Percentiles rank a stretch among this genome's conserved stretches.
These are phyloP conservation scores for Diabrotica virgifera DNA, from an alignment of 1,140 invertebrate species.

Conservation along the genomic window DNA sequence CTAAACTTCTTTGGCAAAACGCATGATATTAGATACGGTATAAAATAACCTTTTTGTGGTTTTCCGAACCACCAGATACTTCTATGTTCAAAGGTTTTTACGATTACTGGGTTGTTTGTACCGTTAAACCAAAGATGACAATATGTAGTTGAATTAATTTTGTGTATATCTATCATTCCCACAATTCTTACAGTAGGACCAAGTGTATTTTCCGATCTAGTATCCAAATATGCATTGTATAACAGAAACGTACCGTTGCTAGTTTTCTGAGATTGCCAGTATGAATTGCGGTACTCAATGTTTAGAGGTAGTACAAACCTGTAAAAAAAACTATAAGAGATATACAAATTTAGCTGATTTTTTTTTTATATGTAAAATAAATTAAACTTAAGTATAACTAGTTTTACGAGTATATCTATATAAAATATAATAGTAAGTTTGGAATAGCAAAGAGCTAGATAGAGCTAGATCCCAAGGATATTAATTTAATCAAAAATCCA, in stretches of 20 bases:
- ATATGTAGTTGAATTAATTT: constrained; percentile 74
- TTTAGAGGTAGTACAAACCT: too few species aligned
- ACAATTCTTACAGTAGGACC: constrained; percentile 81
- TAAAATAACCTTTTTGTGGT: too few species aligned
- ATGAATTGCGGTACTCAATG: constrained; percentile 81
- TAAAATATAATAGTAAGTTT: too few species aligned
- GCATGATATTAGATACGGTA: too few species aligned
- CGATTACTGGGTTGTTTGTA: constrained; percentile 71
- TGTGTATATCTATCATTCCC: constrained; percentile 83
- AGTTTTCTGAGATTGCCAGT: constrained; percentile 79
- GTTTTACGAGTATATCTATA: too few species aligned
- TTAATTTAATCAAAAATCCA: too few species aligned
- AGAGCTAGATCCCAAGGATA: too few species aligned
- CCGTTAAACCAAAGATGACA: constrained; percentile 90
- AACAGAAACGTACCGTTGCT: constrained; percentile 83
- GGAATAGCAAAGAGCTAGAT: too few species aligned
- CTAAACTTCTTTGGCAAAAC: constrained; percentile 37
- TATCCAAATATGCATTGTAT: constrained; percentile 85
- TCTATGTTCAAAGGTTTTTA: constrained; percentile 81
- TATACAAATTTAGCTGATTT: too few species aligned
- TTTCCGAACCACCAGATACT: constrained; percentile 72
- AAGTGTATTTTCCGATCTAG: constrained; percentile 67
- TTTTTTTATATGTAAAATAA: too few species aligned
- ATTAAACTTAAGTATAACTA: too few species aligned
- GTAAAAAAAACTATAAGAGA: too few species aligned